Evolutionary conservation across 2,888 invertebrate species (phyloP), one percentile per base, ranked within the genome.

Genomic region (Scotopteryx bipunctaria): DNA sequence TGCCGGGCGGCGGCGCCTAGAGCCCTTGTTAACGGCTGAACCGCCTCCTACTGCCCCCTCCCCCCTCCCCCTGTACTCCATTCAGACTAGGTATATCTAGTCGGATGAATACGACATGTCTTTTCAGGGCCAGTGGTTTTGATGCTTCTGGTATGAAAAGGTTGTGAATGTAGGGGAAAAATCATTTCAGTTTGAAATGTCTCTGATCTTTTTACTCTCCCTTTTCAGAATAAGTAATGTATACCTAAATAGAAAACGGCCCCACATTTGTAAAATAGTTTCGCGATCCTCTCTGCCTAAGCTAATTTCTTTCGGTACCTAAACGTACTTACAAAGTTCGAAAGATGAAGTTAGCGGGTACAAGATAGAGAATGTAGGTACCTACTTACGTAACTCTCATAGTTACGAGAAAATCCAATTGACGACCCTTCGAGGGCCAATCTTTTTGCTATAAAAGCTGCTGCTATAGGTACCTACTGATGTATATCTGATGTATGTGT

Each of bases 1-100:
- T 50, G 42, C 32, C 41, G 53, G 56, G 55, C n/a, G n/a, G n/a
- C n/a, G n/a, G 54, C 57, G 52, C 46, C 61, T 53, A 53, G 65
- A 50, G 54, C 49, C 56, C 63, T 63, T 63, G 61, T 63, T 63
- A 62, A 52, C 27, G 40, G 40, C 47, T 41, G 47, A 66, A 36
- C 35, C 33, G 15, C 32, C 17, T 25, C 43, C 5, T 15, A 42
- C 35, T 13, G n/a, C 1, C 23, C 25, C 25, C 25, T 16, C 25
- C 25, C 1, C 29, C 27, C 16, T 11, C 25, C 19, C 27, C 43
- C 36, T 29, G n/a, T 29, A 47, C 46, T 36, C 56, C 53, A 44
- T 46, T 50, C 47, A 37, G 4, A 23, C 29, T 29, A 46, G 41
- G 45, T n/a, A n/a, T n/a, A n/a, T n/a, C n/a, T 41, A 48, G 37